Percentiles rank a stretch among this genome's conserved stretches.
phyloP scores from a whole-genome alignment of 2,797 vertebrate species.

The Pantherophis alleghaniensis region DNA sequence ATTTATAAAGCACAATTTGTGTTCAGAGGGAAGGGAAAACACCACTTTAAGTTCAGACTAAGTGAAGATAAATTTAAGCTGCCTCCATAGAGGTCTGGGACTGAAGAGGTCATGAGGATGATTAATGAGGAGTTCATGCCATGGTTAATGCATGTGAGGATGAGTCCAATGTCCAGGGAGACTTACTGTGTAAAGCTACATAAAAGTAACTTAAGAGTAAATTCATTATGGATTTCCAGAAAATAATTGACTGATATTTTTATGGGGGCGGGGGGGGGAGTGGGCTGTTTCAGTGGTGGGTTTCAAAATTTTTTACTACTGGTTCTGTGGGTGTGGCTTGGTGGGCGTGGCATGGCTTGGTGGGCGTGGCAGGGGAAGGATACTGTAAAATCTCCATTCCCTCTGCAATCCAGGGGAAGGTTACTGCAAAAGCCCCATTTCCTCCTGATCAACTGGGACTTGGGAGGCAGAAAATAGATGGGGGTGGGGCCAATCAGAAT shows the following conservation, averaged over 20 bases:
- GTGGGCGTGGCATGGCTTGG: too few relatives aligned
- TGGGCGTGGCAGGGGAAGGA: too few relatives aligned
- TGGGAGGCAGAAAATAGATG: too few relatives aligned
- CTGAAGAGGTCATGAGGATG: not conserved
- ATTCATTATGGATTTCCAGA: not conserved
- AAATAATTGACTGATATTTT: not conserved
- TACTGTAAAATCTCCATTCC: too few relatives aligned
- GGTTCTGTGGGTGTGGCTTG: too few relatives aligned
- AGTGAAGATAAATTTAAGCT: not conserved
- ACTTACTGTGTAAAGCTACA: not conserved
- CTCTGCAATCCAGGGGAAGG: too few relatives aligned
- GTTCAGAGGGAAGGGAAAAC: not conserved
- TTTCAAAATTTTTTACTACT: too few relatives aligned
- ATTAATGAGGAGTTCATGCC: not conserved
- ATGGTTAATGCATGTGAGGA: not conserved
- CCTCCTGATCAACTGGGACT: too few relatives aligned
- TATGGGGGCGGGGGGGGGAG: rapidly evolving
- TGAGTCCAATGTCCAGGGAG: not conserved
- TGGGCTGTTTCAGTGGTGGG: not conserved
- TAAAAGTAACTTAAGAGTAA: not conserved
- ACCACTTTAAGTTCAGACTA: not conserved
- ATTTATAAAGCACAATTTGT: not conserved
- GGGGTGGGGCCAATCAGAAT: too few relatives aligned
- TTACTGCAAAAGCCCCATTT: too few relatives aligned
- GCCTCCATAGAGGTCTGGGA: not conserved